phyloP scores from a whole-genome alignment of 2,797 vertebrate species.

The Poeciliopsis paucimaculata region DNA sequence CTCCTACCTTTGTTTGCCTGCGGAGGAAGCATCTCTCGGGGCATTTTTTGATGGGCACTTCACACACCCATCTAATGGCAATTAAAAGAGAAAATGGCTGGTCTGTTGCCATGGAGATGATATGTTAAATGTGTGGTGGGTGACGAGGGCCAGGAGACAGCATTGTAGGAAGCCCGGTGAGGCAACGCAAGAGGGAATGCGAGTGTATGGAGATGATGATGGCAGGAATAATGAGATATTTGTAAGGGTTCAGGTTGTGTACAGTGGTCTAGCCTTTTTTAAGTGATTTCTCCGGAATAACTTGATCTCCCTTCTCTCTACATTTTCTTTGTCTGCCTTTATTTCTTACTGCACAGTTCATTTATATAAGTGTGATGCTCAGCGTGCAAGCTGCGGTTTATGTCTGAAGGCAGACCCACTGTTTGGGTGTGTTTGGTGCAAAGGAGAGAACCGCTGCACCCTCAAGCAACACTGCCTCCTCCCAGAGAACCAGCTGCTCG shows the following conservation, averaged over 20 bases:
- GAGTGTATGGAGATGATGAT: slow-evolving; percentile 40
- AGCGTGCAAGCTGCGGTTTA: slow-evolving; percentile 93
- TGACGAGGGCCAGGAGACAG: slow-evolving; percentile 48
- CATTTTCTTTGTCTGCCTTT: not conserved
- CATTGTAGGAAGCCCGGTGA: slow-evolving; percentile 34
- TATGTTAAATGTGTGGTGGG: slow-evolving; percentile 65
- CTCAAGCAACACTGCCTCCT: slow-evolving; percentile 93
- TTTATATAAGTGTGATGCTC: slow-evolving; percentile 96
- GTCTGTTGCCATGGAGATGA: slow-evolving; percentile 76
- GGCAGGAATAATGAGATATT: slow-evolving; percentile 52
- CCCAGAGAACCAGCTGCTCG: slow-evolving; percentile 91
- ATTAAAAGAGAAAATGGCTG: slow-evolving; percentile 79
- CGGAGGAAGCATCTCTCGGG: slow-evolving; percentile 46
- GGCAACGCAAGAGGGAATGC: slow-evolving; percentile 6
- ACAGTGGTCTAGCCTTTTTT: slow-evolving; percentile 27
- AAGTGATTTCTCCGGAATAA: slow-evolving; percentile 26
- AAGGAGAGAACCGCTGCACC: slow-evolving; percentile 90
- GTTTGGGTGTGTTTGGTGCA: slow-evolving; percentile 96
- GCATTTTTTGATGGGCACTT: slow-evolving; percentile 74
- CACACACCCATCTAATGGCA: slow-evolving; percentile 75
- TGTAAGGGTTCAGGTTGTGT: slow-evolving; percentile 20
- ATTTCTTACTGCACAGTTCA: slow-evolving; percentile 83
- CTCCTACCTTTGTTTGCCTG: slow-evolving; percentile 45
- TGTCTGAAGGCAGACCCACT: slow-evolving; percentile 95
- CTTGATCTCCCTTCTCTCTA: not conserved